A percentile compares a stretch with the other conserved stretches of the same genome.
Conservation (phyloP, 2,113 vertebrate species). For the Clarias gariepinus region DNA sequence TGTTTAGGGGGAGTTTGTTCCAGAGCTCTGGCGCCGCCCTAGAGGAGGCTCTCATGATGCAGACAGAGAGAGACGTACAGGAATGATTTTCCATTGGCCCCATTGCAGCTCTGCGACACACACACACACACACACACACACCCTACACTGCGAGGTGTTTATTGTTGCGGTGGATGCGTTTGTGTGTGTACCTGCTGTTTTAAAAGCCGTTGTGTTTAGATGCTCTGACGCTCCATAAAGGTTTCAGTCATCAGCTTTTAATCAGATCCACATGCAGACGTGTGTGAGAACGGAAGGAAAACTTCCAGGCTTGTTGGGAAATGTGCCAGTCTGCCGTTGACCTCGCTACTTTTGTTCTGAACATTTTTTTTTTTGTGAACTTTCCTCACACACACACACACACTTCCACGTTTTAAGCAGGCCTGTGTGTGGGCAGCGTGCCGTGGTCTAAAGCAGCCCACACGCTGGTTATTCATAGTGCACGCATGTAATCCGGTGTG, state of each 20-base stretch:
- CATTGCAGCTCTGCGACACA: neutral
- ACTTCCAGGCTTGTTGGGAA: neutral
- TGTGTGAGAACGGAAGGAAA: neutral
- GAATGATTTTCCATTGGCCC: no score
- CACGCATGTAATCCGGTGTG: conserved; percentile 41
- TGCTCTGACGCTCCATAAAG: neutral
- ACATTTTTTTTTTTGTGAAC: neutral
- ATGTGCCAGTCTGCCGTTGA: neutral
- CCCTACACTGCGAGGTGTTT: conserved; percentile 34
- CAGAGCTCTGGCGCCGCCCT: no score
- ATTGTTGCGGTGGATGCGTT: neutral
- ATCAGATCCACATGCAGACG: neutral
- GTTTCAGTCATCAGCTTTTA: neutral
- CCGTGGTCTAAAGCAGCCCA: conserved; percentile 45
- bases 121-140: neutral
- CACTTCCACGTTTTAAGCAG: conserved; percentile 19
- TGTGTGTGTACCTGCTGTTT: conserved; percentile 39
- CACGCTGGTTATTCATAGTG: conserved; percentile 48
- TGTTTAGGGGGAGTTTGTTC: no score
- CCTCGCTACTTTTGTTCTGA: neutral
- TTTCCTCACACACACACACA: neutral
- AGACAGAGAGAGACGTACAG: no score
- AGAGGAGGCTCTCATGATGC: no score
- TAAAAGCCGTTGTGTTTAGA: neutral
- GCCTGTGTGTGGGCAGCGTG: conserved; percentile 24